Conservation (phyloP, 2,113 vertebrate genomes). For the Brienomyrus brachyistius region DNA sequence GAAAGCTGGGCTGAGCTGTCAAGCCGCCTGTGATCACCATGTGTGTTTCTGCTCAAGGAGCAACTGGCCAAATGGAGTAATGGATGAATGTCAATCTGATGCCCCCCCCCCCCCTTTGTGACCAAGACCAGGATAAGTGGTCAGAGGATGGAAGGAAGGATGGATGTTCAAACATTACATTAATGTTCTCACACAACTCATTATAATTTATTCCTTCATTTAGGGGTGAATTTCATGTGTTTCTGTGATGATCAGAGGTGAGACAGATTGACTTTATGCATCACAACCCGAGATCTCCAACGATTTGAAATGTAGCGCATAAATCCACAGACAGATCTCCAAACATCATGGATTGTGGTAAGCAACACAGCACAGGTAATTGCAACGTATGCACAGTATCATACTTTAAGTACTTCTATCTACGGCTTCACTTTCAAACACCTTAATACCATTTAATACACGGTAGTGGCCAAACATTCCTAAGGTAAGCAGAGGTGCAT, state of each 20-base stretch:
- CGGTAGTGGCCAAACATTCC: not conserved
- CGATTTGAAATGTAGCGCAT: not conserved
- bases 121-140: not conserved
- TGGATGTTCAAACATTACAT: not conserved
- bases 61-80: not conserved
- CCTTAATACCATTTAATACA: not conserved
- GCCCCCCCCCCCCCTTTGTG: not conserved
- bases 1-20: not conserved
- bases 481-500: not conserved
- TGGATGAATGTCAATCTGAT: not conserved
- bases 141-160: not conserved
- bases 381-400: too few relatives aligned
- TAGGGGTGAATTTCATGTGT: not conserved
- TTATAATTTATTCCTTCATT: not conserved
- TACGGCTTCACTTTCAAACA: too few relatives aligned
- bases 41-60: not conserved
- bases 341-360: too few relatives aligned
- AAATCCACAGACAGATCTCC: not conserved
- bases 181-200: not conserved
- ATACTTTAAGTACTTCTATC: too few relatives aligned
- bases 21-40: not conserved
- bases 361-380: too few relatives aligned
- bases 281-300: not conserved
- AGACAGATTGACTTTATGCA: not conserved
- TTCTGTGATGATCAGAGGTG: not conserved